Evolutionary conservation across 2,888 invertebrate species (phyloP), one percentile per base, ranked within the genome.

Genomic region (Caenorhabditis parvicauda): DNA sequence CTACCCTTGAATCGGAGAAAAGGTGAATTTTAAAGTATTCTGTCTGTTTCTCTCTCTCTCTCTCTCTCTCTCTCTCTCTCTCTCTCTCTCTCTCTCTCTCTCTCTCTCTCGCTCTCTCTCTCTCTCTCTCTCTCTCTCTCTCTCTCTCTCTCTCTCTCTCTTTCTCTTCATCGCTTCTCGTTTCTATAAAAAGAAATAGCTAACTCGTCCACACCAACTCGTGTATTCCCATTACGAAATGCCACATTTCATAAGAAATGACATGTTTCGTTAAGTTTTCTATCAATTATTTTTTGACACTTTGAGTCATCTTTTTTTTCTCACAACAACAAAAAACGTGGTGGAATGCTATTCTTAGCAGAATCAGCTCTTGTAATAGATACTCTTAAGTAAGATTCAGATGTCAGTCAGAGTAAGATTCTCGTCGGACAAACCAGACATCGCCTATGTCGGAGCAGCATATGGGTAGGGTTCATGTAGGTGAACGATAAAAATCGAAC

Each of bases 321-420:
- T 39, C n/a, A 17, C 5, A 39, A 19, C 5, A 39, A 39, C 39
- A 32, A 32, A 14, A 32, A 32, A 12, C 14, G 14, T 32, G 9
- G 35, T n/a, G n/a, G n/a, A n/a, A n/a, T n/a, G n/a, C n/a, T n/a
- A n/a, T n/a, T n/a, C n/a, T n/a, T n/a, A n/a, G n/a, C n/a, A n/a
- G n/a, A n/a, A n/a, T 14, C 35, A 32, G 9, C 9, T 32, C 14
- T 32, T 32, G 35, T 32, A 14, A 32, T 32, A 9, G 35, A 32
- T 32, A 12, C 9, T 39, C 39, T 6, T 39, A n/a, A n/a, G n/a
- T 39, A n/a, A 7, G 19, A 43, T 45, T 29, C 6, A 32, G 50
- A 68, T 68, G 68, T 58, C 65, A 3, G 29, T 21, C 14, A 58
- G 68, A n/a, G 68, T 68, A 25, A 55, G 68, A 21, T 69, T 69